Evolutionary conservation across 2,888 invertebrate genomes (phyloP).

Genomic region (Morpho helenor): DNA sequence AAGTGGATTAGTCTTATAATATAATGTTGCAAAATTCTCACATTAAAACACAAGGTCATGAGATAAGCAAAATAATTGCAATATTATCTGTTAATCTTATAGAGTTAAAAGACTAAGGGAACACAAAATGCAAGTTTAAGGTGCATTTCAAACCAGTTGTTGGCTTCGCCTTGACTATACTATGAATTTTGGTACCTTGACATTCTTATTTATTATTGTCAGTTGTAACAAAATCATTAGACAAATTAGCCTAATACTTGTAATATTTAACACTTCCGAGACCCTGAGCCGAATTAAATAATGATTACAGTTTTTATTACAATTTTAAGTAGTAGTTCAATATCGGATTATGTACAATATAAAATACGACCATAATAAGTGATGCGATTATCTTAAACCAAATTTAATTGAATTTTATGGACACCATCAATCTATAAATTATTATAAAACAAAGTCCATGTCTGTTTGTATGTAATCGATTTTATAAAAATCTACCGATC

Average conservation of each 20-base stretch:
- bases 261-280: too few relatives aligned
- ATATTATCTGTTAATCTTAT: conserved; percentile 24
- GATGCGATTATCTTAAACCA: too few relatives aligned
- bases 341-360: too few relatives aligned
- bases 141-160: conserved; percentile 36
- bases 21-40: conserved; percentile 28
- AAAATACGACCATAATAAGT: too few relatives aligned
- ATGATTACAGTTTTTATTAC: not conserved
- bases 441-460: too few relatives aligned
- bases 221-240: conserved; percentile 6
- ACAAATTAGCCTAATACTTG: not conserved
- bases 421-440: too few relatives aligned
- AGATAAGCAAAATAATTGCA: conserved; percentile 20
- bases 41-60: conserved; percentile 36
- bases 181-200: conserved; percentile 51
- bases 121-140: conserved; percentile 44
- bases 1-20: conserved; percentile 54
- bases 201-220: conserved; percentile 44
- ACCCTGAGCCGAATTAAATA: not conserved
- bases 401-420: too few relatives aligned
- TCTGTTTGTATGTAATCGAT: too few relatives aligned
- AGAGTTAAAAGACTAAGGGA: too few relatives aligned
- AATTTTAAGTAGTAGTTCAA: not conserved
- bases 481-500: too few relatives aligned
- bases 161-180: conserved; percentile 65